These are phyloP conservation scores for Clunio marinus DNA, from an alignment of 2,888 invertebrate genomes.

Conservation along the genomic window DNA sequence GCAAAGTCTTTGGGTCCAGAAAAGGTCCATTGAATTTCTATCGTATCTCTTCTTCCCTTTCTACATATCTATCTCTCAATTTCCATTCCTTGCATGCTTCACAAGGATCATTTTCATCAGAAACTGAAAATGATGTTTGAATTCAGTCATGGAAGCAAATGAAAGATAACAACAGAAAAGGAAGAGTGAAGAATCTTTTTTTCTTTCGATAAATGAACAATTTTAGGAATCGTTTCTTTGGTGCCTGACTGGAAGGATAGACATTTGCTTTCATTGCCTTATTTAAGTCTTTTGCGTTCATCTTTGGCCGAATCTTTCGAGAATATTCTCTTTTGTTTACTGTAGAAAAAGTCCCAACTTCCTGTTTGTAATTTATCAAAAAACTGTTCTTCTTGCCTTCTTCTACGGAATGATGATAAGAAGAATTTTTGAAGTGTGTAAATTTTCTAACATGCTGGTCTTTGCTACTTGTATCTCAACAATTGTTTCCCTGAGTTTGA, in stretches of 20 bases:
- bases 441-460: no score
- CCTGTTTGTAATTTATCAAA: constrained; percentile 39
- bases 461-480: no score
- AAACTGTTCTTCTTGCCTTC: constrained; percentile 8
- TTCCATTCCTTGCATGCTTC: not conserved
- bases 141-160: no score
- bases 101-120: constrained; percentile 32
- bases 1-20: constrained; percentile 4
- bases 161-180: not conserved
- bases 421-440: not conserved
- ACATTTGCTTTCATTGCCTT: no score
- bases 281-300: not conserved
- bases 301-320: no score
- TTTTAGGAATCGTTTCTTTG: no score
- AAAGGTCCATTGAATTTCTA: constrained; percentile 38
- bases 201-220: not conserved
- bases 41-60: not conserved
- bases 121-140: not conserved
- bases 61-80: constrained; percentile 4
- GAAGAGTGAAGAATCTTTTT: not conserved
- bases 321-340: not conserved
- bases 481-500: no score
- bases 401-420: constrained; percentile 15
- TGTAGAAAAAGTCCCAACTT: constrained; percentile 25
- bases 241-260: no score